Percentiles rank a stretch among this genome's conserved stretches.
Evolutionary conservation across 2,113 vertebrate genomes (phyloP).

Genomic region (Podarcis cretensis): DNA sequence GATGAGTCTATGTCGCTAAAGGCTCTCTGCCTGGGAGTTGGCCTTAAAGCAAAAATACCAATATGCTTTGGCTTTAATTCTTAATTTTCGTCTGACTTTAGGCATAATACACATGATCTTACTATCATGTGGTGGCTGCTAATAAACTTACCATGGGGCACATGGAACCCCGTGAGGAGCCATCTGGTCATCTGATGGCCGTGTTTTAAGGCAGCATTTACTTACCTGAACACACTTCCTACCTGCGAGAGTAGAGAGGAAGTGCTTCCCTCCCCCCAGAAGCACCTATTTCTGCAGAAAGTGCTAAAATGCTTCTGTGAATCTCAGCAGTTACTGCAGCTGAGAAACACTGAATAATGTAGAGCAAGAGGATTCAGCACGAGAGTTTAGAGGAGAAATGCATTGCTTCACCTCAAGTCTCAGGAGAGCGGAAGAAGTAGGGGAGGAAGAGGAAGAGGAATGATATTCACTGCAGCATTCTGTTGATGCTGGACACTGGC

Average conservation of each 20-base stretch:
- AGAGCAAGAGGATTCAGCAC: background rate
- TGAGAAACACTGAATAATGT: slow-evolving; percentile 30
- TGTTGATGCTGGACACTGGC: background rate
- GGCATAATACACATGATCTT: background rate
- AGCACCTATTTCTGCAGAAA: background rate
- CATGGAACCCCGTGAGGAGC: background rate
- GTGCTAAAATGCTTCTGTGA: slow-evolving; percentile 21
- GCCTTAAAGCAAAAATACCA: background rate
- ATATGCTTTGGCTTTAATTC: background rate
- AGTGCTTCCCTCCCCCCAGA: background rate
- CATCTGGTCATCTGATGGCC: background rate
- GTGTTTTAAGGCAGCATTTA: background rate
- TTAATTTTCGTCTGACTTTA: background rate
- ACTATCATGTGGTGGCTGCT: background rate
- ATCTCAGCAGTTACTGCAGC: background rate
- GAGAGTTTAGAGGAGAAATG: background rate
- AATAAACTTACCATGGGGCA: background rate
- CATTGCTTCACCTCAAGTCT: background rate
- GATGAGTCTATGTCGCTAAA: background rate
- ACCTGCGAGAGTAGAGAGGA: background rate
- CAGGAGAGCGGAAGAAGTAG: background rate
- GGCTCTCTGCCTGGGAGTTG: background rate
- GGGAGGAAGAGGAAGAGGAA: background rate
- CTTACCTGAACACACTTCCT: background rate
- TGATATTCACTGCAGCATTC: background rate